A percentile compares a stretch with the other conserved stretches of the same genome.
Conservation (phyloP, 1,140 invertebrate species). For the Yoshiicerus persimilis region DNA sequence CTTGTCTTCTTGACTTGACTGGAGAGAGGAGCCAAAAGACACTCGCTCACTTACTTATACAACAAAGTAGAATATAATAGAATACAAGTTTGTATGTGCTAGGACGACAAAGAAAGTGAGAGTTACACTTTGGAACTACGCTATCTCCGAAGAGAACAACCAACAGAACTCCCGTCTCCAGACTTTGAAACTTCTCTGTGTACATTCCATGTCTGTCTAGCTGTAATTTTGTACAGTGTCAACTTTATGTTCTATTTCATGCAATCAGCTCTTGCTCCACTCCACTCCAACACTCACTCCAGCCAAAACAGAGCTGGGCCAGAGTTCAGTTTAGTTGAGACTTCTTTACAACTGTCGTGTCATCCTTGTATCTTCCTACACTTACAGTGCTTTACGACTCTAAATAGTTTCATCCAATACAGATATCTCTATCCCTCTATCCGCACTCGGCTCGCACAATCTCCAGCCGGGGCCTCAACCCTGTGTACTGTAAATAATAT, state of each 20-base stretch:
- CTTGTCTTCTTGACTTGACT: neutral
- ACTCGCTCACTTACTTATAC: constrained; percentile 20
- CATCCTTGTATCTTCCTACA: neutral
- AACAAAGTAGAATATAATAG: neutral
- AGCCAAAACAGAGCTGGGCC: neutral
- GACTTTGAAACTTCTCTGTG: neutral
- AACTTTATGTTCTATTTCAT: constrained; percentile 15
- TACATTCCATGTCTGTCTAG: neutral
- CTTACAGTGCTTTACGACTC: neutral
- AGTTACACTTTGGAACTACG: neutral
- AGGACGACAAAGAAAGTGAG: too few relatives aligned
- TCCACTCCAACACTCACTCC: neutral
- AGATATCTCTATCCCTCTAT: neutral
- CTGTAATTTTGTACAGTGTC: neutral
- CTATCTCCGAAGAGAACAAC: neutral
- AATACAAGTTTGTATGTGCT: neutral
- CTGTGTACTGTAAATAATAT: too few relatives aligned
- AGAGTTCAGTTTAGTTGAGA: neutral
- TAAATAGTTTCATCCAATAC: neutral
- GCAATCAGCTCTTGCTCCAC: neutral
- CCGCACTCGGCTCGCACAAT: neutral
- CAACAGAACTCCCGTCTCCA: neutral
- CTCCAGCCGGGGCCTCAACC: neutral
- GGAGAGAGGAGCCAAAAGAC: neutral
- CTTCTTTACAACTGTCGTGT: constrained; percentile 5